These are phyloP conservation scores for Tokudaia muenninki DNA, from an alignment of 2,797 vertebrate species.

Conservation along the genomic window DNA sequence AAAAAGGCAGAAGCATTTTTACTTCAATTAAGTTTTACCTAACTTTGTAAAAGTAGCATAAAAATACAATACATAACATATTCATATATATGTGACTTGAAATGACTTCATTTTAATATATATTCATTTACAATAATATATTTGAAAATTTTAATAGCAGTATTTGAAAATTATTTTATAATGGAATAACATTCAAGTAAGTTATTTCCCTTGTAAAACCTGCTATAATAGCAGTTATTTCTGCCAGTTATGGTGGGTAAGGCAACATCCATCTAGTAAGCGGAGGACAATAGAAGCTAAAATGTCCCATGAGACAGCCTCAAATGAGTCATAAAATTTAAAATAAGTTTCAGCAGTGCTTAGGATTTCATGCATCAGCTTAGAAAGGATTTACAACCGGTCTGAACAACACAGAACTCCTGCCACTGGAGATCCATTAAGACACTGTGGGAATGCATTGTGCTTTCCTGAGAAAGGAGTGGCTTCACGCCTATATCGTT, in stretches of 20 bases:
- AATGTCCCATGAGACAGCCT: conserved; percentile 18
- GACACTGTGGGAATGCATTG: not conserved
- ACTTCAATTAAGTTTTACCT: not conserved
- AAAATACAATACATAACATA: not conserved
- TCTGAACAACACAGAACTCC: not conserved
- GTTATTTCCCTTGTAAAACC: not conserved
- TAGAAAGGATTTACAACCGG: conserved; percentile 43
- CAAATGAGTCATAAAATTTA: conserved; percentile 67
- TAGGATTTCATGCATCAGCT: conserved; percentile 24
- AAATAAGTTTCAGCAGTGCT: conserved; percentile 44
- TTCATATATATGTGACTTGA: not conserved
- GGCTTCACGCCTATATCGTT: not conserved
- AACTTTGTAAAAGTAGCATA: conserved; percentile 59
- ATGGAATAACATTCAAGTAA: conserved; percentile 49
- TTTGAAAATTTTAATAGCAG: conserved; percentile 8
- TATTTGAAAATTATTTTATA: conserved; percentile 70
- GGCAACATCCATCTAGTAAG: conserved; percentile 21
- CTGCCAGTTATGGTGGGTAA: not conserved
- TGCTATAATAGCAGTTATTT: not conserved
- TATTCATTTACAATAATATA: not conserved
- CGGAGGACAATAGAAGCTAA: conserved; percentile 38
- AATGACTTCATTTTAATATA: not conserved
- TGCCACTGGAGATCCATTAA: not conserved
- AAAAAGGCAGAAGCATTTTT: not conserved
- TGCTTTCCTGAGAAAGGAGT: not conserved